A percentile compares a stretch with the other conserved stretches of the same genome.
These are phyloP conservation scores for Poecilia velifera DNA, from an alignment of 2,797 vertebrate genomes.

Conservation along the genomic window DNA sequence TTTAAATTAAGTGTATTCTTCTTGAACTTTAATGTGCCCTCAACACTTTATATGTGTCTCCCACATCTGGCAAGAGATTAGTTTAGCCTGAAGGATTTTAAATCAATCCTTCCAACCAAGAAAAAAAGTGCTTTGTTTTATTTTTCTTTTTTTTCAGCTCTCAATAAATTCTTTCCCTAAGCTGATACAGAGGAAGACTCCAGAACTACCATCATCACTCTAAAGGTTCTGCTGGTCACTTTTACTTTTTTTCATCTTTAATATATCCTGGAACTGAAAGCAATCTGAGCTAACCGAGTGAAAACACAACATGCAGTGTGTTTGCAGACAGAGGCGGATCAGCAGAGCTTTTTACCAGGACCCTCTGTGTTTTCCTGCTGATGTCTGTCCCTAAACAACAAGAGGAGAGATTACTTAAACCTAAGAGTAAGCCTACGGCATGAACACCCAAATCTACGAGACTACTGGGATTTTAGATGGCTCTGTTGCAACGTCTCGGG, in stretches of 20 bases:
- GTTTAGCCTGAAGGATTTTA: not conserved
- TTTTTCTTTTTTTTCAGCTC: not conserved
- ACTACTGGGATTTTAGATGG: not conserved
- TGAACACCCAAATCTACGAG: not conserved
- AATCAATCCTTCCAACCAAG: not conserved
- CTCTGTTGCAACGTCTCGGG: not conserved
- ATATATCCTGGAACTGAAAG: not conserved
- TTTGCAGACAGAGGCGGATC: not conserved
- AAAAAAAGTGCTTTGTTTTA: not conserved
- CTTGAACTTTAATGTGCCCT: constrained; percentile 3
- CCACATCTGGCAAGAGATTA: not conserved
- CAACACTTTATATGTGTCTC: not conserved
- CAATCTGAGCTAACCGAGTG: not conserved
- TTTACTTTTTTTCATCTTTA: not conserved
- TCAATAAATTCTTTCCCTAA: not conserved
- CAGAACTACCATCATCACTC: not conserved
- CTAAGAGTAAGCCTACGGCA: not conserved
- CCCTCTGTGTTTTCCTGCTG: not conserved
- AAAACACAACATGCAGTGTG: not conserved
- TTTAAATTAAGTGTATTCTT: constrained; percentile 1
- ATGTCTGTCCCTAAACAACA: not conserved
- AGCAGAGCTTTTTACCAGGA: not conserved
- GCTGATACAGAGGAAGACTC: not conserved
- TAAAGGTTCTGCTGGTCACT: not conserved
- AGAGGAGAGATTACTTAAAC: not conserved